Conservation (phyloP, 2,888 invertebrate species). For the Onthophagus sagittarius region DNA sequence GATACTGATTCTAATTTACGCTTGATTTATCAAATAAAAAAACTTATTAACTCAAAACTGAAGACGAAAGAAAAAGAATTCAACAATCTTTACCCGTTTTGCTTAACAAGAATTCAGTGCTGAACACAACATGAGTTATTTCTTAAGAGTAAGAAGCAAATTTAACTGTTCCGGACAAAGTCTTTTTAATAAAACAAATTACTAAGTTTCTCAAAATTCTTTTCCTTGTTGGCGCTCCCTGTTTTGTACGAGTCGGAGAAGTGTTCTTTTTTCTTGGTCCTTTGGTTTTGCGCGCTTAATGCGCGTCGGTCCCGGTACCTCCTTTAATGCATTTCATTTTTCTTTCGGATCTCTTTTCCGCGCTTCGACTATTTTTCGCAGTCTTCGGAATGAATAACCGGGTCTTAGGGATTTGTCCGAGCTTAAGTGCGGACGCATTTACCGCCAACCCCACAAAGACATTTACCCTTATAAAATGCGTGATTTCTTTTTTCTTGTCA, state of each 20-base stretch:
- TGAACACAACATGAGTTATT: background rate
- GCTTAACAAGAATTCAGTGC: background rate
- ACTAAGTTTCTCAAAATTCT: background rate
- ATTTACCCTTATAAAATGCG: background rate
- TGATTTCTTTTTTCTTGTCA: background rate
- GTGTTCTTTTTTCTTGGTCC: background rate
- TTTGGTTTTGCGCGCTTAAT: constrained; percentile 1
- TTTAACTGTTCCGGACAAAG: background rate
- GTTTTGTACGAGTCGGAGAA: background rate
- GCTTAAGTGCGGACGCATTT: constrained; percentile 11
- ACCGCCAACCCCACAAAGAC: background rate
- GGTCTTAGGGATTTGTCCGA: constrained; percentile 7
- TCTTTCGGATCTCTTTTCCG: constrained; percentile 1
- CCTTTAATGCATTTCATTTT: constrained; percentile 14
- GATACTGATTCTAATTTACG: constrained; percentile 27
- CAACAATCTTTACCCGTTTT: background rate
- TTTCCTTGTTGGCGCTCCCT: background rate
- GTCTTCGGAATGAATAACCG: constrained; percentile 6
- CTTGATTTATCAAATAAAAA: constrained; percentile 7
- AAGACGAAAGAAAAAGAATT: background rate
- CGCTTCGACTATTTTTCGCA: constrained; percentile 10
- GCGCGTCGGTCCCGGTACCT: background rate
- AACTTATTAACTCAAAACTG: background rate
- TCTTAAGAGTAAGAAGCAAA: background rate
- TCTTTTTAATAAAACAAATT: background rate